Percentiles rank a stretch among this genome's conserved stretches.
Evolutionary conservation across 2,888 invertebrate genomes (phyloP).

Genomic region (Hypomecis punctinalis): DNA sequence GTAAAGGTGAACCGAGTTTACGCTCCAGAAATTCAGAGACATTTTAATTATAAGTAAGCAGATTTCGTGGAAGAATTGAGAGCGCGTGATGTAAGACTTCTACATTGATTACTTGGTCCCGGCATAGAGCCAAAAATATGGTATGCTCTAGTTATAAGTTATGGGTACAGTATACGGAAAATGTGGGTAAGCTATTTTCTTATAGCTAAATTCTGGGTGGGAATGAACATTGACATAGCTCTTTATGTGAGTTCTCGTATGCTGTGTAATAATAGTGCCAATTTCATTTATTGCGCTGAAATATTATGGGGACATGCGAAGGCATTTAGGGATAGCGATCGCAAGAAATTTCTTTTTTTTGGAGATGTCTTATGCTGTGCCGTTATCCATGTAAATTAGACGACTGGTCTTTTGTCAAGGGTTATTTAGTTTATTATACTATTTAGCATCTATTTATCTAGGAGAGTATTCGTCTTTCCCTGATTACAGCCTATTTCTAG

Average conservation of each 20-base stretch:
- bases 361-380: too few relatives aligned
- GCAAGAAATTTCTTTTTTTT: not conserved
- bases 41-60: conserved; percentile 29
- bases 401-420: too few relatives aligned
- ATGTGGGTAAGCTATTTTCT: conserved; percentile 39
- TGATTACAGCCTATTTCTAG: too few relatives aligned
- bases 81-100: conserved; percentile 34
- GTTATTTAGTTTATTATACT: too few relatives aligned
- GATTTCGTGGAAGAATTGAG: conserved; percentile 26
- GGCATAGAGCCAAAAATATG: conserved; percentile 42
- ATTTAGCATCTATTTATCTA: too few relatives aligned
- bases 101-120: conserved; percentile 39
- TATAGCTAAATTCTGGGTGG: conserved; percentile 36
- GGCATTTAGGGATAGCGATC: not conserved
- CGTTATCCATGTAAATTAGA: not conserved
- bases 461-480: too few relatives aligned
- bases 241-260: conserved; percentile 28
- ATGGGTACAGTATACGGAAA: conserved; percentile 32
- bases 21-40: conserved; percentile 8
- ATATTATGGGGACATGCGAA: conserved; percentile 12
- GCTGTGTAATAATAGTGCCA: conserved; percentile 30
- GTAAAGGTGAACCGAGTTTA: conserved; percentile 19
- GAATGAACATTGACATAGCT: conserved; percentile 27
- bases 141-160: conserved; percentile 41
- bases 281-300: conserved; percentile 23